A percentile compares a stretch with the other conserved stretches of the same genome.
phyloP scores from a whole-genome alignment of 2,113 vertebrate genomes.

The Glareola pratincola region DNA sequence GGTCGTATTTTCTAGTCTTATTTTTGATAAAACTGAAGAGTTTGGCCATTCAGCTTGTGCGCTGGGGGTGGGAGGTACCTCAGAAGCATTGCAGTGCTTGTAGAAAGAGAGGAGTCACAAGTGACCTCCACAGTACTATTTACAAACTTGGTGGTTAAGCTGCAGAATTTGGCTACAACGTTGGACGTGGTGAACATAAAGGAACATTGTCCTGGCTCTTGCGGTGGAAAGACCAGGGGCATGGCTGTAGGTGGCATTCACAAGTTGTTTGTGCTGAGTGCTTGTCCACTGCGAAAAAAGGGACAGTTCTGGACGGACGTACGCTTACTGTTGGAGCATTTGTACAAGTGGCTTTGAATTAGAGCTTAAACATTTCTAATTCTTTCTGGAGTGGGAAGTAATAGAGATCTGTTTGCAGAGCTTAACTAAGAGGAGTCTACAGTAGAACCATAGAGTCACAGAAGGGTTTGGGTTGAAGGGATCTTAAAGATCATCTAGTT shows the following conservation, averaged over 20 bases:
- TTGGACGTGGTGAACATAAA: neutral
- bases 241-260: neutral
- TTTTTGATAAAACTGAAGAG: neutral
- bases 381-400: neutral
- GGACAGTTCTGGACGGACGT: neutral
- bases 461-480: no score
- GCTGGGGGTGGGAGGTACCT: rapidly evolving
- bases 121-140: neutral
- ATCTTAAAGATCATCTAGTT: no score
- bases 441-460: no score
- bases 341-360: neutral
- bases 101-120: neutral
- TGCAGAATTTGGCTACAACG: neutral
- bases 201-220: neutral
- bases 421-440: neutral
- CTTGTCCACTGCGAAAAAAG: neutral
- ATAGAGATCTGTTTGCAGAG: neutral
- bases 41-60: neutral
- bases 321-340: rapidly evolving
- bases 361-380: neutral
- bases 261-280: neutral
- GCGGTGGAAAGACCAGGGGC: neutral
- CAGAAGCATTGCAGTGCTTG: neutral
- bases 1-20: neutral
- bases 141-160: neutral